Evolutionary conservation across 2,888 invertebrate species (phyloP).

Genomic region (Keiferia lycopersicella): DNA sequence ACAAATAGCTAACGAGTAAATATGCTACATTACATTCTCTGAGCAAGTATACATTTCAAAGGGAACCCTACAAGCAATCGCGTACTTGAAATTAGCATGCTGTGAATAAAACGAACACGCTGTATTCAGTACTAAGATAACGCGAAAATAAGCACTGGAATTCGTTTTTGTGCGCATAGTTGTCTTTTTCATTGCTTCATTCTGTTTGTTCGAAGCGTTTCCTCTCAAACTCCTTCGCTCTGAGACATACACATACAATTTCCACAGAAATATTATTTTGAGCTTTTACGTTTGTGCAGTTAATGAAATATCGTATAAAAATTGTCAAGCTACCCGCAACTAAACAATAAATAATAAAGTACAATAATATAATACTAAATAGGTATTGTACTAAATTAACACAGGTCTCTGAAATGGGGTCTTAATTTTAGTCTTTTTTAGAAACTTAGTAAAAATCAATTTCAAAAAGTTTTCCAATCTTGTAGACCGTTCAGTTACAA

Average conservation of each 20-base stretch:
- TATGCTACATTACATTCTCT: background rate
- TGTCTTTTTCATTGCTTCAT: too few species aligned
- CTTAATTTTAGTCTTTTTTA: background rate
- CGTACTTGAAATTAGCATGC: too few species aligned
- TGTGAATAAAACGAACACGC: too few species aligned
- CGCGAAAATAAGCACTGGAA: too few species aligned
- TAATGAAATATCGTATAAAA: background rate
- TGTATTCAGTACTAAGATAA: too few species aligned
- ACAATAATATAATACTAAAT: conserved; percentile 12
- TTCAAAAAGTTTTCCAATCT: background rate
- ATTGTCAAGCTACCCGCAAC: background rate
- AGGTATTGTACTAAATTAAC: conserved; percentile 12
- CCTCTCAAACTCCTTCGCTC: too few species aligned
- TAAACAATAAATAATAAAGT: conserved; percentile 1
- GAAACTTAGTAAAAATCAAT: conserved; percentile 5
- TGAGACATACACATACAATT: background rate
- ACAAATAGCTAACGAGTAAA: conserved; percentile 14
- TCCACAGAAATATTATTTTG: conserved; percentile 6
- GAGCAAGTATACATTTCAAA: too few species aligned
- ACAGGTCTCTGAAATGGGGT: background rate
- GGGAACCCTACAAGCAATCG: too few species aligned
- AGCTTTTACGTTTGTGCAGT: conserved; percentile 9
- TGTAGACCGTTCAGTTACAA: background rate
- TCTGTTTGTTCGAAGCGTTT: too few species aligned
- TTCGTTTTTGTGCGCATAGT: too few species aligned